Evolutionary conservation across 2,888 invertebrate genomes (phyloP), one percentile per base, ranked within the genome.

Genomic region (Epistrophella euchroma): DNA sequence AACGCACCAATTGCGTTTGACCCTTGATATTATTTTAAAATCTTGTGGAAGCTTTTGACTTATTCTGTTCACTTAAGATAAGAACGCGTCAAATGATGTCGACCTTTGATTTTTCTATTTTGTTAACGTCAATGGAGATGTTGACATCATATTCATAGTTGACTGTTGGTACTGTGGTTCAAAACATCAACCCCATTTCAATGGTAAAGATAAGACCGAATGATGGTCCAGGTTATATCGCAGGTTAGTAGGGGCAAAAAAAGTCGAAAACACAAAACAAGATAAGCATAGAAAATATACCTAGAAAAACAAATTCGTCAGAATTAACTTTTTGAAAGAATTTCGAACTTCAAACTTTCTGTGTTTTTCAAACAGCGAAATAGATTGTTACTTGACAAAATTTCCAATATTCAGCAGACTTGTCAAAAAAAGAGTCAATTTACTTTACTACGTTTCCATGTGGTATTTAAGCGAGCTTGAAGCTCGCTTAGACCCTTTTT

Each of bases 41-140:
- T 56, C 22, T 37, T 58, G 6, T 37, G 58, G 32, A 58, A 32
- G 19, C 58, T 13, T 58, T 58, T 58, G 58, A 58, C 37, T 22
- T 58, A 22, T 15, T 15, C 15, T 37, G 0, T 17, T 22, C 7
- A 22, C 19, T 43, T 28, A 28, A 28, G 62, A 62, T 62, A 62
- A 62, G 62, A 43, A 62, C 3, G n/a, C 17, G 25, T 3, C 28
- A 62, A 28, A 25, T 62, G 17, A 45, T 43, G 62, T 43, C 28
- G 17, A 62, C 35, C 43, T 35, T 37, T 62, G 60, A 62, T 43
- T 43, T 43, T 9, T 25, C 11, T 17, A 4, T n/a, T n/a, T 11
- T n/a, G 10, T 15, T 60, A 28, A 62, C 62, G 62, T 62, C 43
- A 62, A 62, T 62, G 9, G 11, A 43, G 40, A 62, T 62, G 62